A percentile compares a stretch with the other conserved stretches of the same genome.
phyloP scores from a whole-genome alignment of 2,888 invertebrate species.

The Liopterus haemorrhoidalis region DNA sequence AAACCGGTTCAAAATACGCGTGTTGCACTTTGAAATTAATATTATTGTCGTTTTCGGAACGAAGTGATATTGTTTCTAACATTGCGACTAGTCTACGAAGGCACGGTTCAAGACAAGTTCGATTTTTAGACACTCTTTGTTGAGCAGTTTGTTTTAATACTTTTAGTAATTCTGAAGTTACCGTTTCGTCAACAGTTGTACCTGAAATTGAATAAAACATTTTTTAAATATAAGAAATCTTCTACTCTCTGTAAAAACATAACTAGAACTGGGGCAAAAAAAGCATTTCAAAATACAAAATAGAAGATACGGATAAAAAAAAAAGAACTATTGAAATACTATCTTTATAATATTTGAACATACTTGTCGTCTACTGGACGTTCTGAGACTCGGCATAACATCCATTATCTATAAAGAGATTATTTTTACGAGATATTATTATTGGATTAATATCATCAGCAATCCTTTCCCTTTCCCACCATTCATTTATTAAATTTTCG shows the following conservation, averaged over 20 bases:
- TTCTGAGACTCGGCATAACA: too few relatives aligned
- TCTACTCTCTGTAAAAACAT: neutral
- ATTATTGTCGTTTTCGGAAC: slow-evolving; percentile 49
- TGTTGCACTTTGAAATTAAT: slow-evolving; percentile 28
- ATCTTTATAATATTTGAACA: too few relatives aligned
- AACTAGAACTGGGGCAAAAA: too few relatives aligned
- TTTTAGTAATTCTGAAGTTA: slow-evolving; percentile 70
- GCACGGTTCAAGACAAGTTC: slow-evolving; percentile 84
- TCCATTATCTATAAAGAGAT: too few relatives aligned
- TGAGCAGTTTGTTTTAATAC: slow-evolving; percentile 74
- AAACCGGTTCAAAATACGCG: slow-evolving; percentile 36
- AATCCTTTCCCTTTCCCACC: too few relatives aligned
- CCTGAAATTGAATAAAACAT: slow-evolving; percentile 2
- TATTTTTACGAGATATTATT: too few relatives aligned
- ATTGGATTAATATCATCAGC: too few relatives aligned
- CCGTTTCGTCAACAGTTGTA: slow-evolving; percentile 56
- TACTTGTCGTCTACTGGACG: too few relatives aligned
- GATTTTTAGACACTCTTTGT: slow-evolving; percentile 76
- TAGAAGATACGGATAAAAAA: too few relatives aligned
- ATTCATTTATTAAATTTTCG: too few relatives aligned
- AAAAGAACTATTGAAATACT: too few relatives aligned
- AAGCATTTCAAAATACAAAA: too few relatives aligned
- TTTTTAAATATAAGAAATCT: neutral
- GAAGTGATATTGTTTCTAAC: slow-evolving; percentile 56
- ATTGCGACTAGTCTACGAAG: slow-evolving; percentile 63